Evolutionary conservation across 1,140 invertebrate species (phyloP).

Genomic region (Acromyrmex heyeri): DNA sequence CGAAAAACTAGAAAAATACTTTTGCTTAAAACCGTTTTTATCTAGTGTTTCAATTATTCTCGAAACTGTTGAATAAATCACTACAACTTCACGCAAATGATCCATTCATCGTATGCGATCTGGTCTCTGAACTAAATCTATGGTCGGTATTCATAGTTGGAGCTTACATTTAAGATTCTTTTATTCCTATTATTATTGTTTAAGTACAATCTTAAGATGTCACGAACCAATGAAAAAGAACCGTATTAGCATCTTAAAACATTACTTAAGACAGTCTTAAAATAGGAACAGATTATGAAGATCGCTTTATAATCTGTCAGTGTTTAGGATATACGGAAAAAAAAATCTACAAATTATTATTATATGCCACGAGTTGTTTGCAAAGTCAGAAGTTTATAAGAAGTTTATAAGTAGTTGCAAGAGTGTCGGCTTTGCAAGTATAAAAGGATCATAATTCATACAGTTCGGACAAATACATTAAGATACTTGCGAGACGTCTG

Average conservation of each 20-base stretch:
- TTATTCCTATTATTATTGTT: no score
- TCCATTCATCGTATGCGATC: not conserved
- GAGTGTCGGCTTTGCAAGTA: slow-evolving; percentile 33
- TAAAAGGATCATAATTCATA: slow-evolving; percentile 49
- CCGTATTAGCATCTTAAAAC: no score
- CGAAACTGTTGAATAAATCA: slow-evolving; percentile 61
- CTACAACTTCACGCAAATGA: slow-evolving; percentile 47
- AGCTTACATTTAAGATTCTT: no score
- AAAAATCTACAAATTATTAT: slow-evolving; percentile 37
- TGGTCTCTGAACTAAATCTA: not conserved
- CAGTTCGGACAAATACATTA: slow-evolving; percentile 33
- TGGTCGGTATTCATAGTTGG: no score
- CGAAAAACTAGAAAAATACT: not conserved
- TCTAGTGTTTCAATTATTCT: slow-evolving; percentile 49
- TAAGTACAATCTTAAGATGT: no score
- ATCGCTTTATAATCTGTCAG: not conserved
- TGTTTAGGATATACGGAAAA: not conserved
- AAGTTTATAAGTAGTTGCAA: no score
- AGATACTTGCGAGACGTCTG: not conserved
- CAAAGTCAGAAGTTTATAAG: slow-evolving; percentile 23
- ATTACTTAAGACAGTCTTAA: no score
- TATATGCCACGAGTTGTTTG: slow-evolving; percentile 9
- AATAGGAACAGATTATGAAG: no score
- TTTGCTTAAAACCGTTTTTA: slow-evolving; percentile 45
- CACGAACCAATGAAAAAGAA: no score